Evolutionary conservation across 2,797 vertebrate genomes (phyloP).

Genomic region (Amazona ochrocephala): DNA sequence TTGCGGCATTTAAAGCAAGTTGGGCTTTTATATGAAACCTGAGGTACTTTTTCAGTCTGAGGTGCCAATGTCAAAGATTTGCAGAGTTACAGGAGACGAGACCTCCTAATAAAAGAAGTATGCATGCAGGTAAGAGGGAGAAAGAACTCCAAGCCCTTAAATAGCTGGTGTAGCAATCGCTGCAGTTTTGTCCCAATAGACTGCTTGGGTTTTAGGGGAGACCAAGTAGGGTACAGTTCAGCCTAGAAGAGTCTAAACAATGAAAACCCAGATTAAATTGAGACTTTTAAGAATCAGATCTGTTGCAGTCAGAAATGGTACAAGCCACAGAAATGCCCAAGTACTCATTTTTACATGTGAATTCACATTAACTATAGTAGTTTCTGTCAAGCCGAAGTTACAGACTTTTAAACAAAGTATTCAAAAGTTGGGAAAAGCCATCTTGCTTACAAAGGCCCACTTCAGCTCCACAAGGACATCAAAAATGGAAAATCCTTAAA

Average conservation of each 20-base stretch:
- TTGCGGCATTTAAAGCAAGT: background rate
- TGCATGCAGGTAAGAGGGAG: background rate
- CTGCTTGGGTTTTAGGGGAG: background rate
- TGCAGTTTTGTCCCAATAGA: background rate
- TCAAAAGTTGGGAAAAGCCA: background rate
- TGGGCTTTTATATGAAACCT: background rate
- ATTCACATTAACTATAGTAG: background rate
- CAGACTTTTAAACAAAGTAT: background rate
- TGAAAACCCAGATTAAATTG: too few relatives aligned
- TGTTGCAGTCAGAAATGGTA: too few relatives aligned
- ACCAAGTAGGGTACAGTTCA: background rate
- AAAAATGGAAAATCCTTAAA: background rate
- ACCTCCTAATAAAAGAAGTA: background rate
- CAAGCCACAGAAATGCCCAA: too few relatives aligned
- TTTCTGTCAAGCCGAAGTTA: background rate
- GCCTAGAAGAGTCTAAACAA: too few relatives aligned
- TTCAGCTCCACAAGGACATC: background rate
- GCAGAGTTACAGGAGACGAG: background rate
- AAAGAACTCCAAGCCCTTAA: background rate
- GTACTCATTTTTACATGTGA: background rate
- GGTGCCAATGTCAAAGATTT: background rate
- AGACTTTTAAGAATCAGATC: too few relatives aligned
- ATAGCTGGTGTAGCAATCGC: background rate
- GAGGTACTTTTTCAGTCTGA: background rate
- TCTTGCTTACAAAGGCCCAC: background rate